A percentile compares a stretch with the other conserved stretches of the same genome.
These are phyloP conservation scores for Corythoichthys intestinalis DNA, from an alignment of 2,113 vertebrate genomes.

Conservation along the genomic window DNA sequence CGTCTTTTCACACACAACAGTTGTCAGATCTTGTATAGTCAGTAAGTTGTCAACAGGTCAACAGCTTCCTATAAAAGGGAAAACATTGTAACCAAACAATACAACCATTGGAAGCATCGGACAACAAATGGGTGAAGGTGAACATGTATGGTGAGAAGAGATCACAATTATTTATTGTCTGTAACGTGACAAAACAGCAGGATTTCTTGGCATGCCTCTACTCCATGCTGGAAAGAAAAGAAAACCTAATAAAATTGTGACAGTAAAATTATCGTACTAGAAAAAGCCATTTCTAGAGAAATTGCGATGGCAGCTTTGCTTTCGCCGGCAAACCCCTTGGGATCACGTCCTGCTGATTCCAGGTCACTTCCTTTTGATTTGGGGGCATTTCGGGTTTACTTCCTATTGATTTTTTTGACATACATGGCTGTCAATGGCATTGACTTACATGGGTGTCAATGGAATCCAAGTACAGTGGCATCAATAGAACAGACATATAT, in stretches of 20 bases:
- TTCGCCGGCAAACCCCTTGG: too few relatives aligned
- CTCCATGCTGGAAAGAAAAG: slow-evolving; percentile 9
- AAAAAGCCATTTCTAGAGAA: too few relatives aligned
- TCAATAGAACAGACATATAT: too few relatives aligned
- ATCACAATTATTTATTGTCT: slow-evolving; percentile 21
- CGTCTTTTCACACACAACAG: slow-evolving; percentile 6
- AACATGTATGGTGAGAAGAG: background rate
- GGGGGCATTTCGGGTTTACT: too few relatives aligned
- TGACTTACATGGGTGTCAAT: too few relatives aligned
- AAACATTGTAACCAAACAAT: slow-evolving; percentile 21
- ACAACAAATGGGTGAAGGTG: slow-evolving; percentile 18
- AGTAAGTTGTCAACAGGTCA: slow-evolving; percentile 49
- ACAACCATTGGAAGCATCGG: slow-evolving; percentile 22
- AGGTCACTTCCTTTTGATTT: too few relatives aligned
- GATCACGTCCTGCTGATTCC: too few relatives aligned
- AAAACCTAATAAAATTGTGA: background rate
- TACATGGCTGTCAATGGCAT: too few relatives aligned
- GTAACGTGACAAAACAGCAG: slow-evolving; percentile 3
- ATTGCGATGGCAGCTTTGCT: too few relatives aligned
- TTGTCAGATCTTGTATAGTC: slow-evolving; percentile 8
- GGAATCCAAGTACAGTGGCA: too few relatives aligned
- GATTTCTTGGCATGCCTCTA: background rate
- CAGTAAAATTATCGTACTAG: too few relatives aligned
- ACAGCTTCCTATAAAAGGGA: slow-evolving; percentile 35
- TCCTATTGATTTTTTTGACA: too few relatives aligned